Evolutionary conservation across 2,113 vertebrate species (phyloP).

Genomic region (human (Homo sapiens)): DNA sequence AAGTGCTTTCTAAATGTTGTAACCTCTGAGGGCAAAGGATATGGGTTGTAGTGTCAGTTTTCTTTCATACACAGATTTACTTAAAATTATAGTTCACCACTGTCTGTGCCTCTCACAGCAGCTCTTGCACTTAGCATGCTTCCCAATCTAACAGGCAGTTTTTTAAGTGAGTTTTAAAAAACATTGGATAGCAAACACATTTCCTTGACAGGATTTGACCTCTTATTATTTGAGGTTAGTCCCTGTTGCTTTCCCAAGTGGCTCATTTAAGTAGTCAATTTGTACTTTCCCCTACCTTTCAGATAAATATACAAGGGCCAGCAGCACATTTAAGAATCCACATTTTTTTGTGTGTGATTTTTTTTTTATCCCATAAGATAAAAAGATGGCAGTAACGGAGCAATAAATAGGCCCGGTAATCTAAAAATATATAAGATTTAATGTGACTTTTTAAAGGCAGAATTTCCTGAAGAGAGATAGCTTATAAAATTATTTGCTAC

Average conservation of each 20-base stretch:
- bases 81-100: background rate
- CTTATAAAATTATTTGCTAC: background rate
- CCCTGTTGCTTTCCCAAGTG: background rate
- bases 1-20: background rate
- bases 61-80: background rate
- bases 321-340: background rate
- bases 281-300: background rate
- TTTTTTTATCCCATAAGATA: background rate
- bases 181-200: background rate
- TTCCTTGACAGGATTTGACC: constrained; percentile 36
- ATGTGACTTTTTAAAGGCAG: background rate
- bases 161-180: background rate
- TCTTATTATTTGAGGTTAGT: background rate
- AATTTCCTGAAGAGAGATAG: background rate
- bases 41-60: fast-evolving
- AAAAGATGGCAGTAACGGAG: background rate
- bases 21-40: background rate
- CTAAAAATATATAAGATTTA: background rate
- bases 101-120: fast-evolving
- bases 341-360: background rate
- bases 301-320: background rate
- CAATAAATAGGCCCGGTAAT: background rate
- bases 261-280: background rate
- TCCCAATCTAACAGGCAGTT: background rate
- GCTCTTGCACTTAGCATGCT: background rate